phyloP scores from a whole-genome alignment of 2,888 invertebrate species.

The Geophilus truncorum region DNA sequence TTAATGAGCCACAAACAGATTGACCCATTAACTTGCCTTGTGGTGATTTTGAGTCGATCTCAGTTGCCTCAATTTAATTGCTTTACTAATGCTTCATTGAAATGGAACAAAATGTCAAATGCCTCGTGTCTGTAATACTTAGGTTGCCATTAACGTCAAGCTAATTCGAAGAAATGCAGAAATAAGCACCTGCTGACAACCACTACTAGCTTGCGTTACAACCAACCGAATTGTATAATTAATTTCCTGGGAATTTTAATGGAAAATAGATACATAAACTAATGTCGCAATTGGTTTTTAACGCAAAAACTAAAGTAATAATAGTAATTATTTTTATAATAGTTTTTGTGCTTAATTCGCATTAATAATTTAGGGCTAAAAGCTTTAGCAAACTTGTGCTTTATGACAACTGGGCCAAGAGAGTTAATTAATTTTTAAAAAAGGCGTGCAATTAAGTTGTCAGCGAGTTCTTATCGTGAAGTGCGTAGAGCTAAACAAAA shows the following conservation, averaged over 20 bases:
- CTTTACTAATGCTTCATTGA: slow-evolving; percentile 1
- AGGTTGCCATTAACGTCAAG: background rate
- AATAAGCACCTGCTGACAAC: background rate
- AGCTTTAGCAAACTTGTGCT: no score
- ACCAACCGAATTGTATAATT: background rate
- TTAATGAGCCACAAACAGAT: slow-evolving; percentile 7
- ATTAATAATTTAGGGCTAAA: no score
- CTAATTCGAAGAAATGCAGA: background rate
- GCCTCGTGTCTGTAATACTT: background rate
- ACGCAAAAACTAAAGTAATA: no score
- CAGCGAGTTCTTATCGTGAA: background rate
- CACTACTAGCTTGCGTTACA: background rate
- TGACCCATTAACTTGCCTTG: slow-evolving; percentile 14
- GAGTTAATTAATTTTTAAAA: background rate
- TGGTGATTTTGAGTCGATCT: background rate
- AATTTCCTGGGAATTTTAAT: background rate
- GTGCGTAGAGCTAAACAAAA: background rate
- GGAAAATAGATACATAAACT: background rate
- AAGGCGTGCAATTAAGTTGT: background rate
- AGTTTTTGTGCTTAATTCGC: no score
- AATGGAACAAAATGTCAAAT: background rate
- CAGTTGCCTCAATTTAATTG: background rate
- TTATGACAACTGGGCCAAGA: no score
- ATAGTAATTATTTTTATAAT: no score
- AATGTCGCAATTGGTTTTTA: no score